Evolutionary conservation across 2,113 vertebrate genomes (phyloP).

Genomic region (Festucalex cinctus): DNA sequence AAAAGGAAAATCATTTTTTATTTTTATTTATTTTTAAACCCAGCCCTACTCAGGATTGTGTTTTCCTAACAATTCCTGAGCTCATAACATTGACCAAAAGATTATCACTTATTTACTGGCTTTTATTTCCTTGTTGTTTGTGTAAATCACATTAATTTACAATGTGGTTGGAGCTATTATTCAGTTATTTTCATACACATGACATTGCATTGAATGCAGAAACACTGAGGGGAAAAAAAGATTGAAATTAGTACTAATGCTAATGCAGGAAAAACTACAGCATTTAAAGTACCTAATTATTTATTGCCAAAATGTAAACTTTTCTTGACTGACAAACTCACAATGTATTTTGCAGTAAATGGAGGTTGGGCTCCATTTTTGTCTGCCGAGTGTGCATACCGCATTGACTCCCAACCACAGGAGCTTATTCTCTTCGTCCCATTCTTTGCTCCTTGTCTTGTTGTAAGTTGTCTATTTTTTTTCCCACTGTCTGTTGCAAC

Average conservation of each 20-base stretch:
- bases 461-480: conserved; percentile 49
- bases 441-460: conserved; percentile 51
- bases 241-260: no score
- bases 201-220: background rate
- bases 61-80: background rate
- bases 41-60: no score
- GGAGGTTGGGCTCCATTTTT: conserved; percentile 53
- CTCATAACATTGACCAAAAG: background rate
- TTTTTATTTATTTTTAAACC: no score
- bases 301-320: background rate
- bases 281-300: background rate
- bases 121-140: background rate
- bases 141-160: background rate
- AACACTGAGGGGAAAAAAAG: background rate
- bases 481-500: background rate
- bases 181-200: background rate
- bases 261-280: background rate
- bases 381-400: conserved; percentile 56
- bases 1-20: no score
- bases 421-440: conserved; percentile 46
- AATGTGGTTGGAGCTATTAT: background rate
- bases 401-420: conserved; percentile 28
- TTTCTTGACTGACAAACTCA: background rate
- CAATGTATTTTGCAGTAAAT: conserved; percentile 48
- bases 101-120: no score